Base-by-base conservation (phyloP, 2,797 vertebrate genomes). In the Neopelma chrysocephalum region DNA sequence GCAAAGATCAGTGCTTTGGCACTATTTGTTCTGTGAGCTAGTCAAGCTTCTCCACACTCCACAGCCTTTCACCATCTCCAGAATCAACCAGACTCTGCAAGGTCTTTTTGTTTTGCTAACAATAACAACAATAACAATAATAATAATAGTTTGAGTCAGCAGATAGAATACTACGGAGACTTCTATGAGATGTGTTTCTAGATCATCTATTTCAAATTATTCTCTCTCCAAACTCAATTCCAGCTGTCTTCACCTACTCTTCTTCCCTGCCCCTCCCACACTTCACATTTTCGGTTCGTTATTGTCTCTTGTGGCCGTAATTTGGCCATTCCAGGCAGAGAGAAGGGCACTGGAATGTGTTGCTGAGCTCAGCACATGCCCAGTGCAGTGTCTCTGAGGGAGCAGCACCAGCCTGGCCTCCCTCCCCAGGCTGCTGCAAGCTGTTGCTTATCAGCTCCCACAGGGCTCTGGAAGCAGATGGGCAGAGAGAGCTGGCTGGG, bases 151-250 rank as follows among this genome's bases (percentile, higher is more conserved):
- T 85, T 34, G 27, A 96, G 78, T 91, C 92, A 82, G 87, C 84
- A 95, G 72, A 87, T 87, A 81, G 86, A 89, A 95, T 94, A 72
- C 89, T 64, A 85, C 68, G 97, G 94, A 96, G 69, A 72, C 65
- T 93, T 89, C 75, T 47, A 87, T 90, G 60, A 96, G 64, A 90
- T 73, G 50, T 47, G 71, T 83, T 95, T 89, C 77, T 84, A 64
- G 79, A 94, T 89, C 73, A 96, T 87, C 50, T 82, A 66, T 66
- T 94, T 89, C 61, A 85, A 82, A 91, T 92, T 70, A 87, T 34
- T 90, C 43, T 94, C 73, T 75, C 66, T 89, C 72, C 83, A 79
- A 86, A 79, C 43, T 65, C 57, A 65, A 72, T 82, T 73, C 78
- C 78, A 87, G 70, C 75, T 84, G 45, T 84, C 83, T 94, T 90